Percentiles rank a stretch among this genome's conserved stretches.
phyloP scores from a whole-genome alignment of 2,113 vertebrate genomes.

The Mus pahari region DNA sequence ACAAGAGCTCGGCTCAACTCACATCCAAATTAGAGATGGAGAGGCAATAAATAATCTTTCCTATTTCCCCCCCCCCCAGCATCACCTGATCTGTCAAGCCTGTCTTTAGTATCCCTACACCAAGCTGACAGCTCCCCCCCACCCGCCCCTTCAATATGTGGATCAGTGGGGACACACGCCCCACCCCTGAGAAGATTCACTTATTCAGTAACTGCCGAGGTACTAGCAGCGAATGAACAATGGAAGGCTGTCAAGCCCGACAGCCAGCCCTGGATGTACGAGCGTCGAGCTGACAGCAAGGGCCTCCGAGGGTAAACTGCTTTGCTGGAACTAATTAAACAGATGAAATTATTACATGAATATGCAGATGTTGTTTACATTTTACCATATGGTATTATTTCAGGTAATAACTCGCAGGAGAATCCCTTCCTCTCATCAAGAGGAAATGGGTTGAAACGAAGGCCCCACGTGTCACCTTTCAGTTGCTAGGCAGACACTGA shows the following conservation, averaged over 20 bases:
- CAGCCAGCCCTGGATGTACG: slow-evolving; percentile 94
- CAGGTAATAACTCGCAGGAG: slow-evolving; percentile 97
- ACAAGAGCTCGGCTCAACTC: neutral
- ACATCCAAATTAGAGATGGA: slow-evolving; percentile 47
- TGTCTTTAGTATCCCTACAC: slow-evolving; percentile 84
- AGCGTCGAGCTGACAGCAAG: slow-evolving; percentile 94
- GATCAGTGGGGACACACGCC: slow-evolving; percentile 86
- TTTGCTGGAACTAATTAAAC: slow-evolving; percentile 99
- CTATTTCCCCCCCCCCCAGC: neutral
- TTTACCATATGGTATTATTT: slow-evolving; percentile 99
- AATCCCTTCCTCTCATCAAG: slow-evolving; percentile 95
- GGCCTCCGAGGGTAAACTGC: slow-evolving; percentile 99
- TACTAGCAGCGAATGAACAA: slow-evolving; percentile 91
- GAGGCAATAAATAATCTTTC: slow-evolving; percentile 53
- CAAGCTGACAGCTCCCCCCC: slow-evolving; percentile 86
- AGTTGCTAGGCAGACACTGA: slow-evolving; percentile 89
- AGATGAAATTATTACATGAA: slow-evolving; percentile 99
- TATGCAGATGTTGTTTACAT: slow-evolving; percentile 99
- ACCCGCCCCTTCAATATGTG: slow-evolving; percentile 84
- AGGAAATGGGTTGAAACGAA: slow-evolving; percentile 90
- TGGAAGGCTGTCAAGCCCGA: slow-evolving; percentile 94
- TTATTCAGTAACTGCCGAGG: slow-evolving; percentile 90
- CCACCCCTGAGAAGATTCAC: slow-evolving; percentile 91
- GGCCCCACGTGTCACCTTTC: slow-evolving; percentile 88
- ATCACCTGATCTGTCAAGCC: slow-evolving; percentile 87